Evolutionary conservation across 2,888 invertebrate genomes (phyloP).

Genomic region (Tetrapedia diversipes): DNA sequence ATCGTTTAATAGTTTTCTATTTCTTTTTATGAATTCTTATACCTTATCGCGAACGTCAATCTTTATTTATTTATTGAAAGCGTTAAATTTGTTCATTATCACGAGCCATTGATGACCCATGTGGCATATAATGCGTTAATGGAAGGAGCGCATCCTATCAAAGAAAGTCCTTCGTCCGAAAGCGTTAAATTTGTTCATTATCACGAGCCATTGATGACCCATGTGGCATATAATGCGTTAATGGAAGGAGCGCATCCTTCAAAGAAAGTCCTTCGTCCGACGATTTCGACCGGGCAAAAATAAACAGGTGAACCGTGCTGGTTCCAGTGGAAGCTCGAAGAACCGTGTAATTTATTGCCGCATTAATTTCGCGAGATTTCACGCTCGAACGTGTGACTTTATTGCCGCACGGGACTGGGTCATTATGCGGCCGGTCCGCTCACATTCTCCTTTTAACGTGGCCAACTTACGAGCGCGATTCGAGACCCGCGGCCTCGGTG

Average conservation of each 20-base stretch:
- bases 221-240: too few species aligned
- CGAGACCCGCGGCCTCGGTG: too few species aligned
- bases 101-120: too few species aligned
- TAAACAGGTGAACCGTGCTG: constrained; percentile 1
- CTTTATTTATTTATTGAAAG: too few species aligned
- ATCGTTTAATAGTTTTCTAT: too few species aligned
- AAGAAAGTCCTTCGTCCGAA: neutral
- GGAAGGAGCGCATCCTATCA: too few species aligned
- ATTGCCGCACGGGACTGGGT: constrained; percentile 32
- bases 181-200: neutral
- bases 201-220: too few species aligned
- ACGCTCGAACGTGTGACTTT: constrained; percentile 30
- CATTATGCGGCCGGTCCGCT: constrained; percentile 29
- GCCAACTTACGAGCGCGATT: constrained; percentile 1
- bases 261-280: neutral
- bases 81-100: too few species aligned
- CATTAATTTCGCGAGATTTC: constrained; percentile 45
- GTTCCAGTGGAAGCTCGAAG: constrained; percentile 10
- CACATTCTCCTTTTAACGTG: constrained; percentile 19
- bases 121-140: too few species aligned
- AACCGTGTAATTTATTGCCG: constrained; percentile 37
- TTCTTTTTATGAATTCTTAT: too few species aligned
- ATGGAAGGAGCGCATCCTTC: too few species aligned
- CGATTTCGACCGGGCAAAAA: constrained; percentile 19
- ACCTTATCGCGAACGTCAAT: too few species aligned